These are phyloP conservation scores for Pipa parva DNA, from an alignment of 2,113 vertebrate species.

Conservation along the genomic window DNA sequence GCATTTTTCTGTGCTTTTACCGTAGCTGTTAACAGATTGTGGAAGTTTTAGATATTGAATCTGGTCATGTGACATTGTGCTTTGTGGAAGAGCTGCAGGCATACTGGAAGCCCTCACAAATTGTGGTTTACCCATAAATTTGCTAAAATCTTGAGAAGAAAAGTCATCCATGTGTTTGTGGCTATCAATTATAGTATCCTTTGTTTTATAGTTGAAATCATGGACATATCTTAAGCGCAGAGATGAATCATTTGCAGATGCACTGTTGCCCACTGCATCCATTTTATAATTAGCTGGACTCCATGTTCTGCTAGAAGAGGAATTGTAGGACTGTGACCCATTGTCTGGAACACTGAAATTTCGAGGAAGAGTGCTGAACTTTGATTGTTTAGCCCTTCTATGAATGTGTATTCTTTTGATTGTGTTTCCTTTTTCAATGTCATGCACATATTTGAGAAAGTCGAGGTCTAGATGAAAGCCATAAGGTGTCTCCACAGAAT, in stretches of 20 bases:
- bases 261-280: conserved; percentile 63
- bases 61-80: conserved; percentile 60
- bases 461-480: conserved; percentile 95
- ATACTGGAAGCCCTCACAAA: conserved; percentile 87
- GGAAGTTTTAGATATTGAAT: conserved; percentile 9
- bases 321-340: conserved; percentile 48
- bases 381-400: conserved; percentile 80
- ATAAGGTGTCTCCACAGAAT: conserved; percentile 94
- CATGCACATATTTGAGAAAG: conserved; percentile 96
- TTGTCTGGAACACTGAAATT: conserved; percentile 92
- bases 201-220: conserved; percentile 57
- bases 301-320: conserved; percentile 68
- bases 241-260: conserved; percentile 44
- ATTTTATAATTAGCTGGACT: conserved; percentile 62
- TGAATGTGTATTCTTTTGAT: conserved; percentile 90
- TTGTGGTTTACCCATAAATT: conserved; percentile 72
- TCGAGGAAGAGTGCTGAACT: conserved; percentile 91
- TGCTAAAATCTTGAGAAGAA: conserved; percentile 47
- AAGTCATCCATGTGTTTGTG: conserved; percentile 3
- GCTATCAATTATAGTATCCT: conserved; percentile 42
- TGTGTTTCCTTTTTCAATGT: conserved; percentile 97
- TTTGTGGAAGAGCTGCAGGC: conserved; percentile 75
- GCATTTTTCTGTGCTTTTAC: conserved; percentile 54
- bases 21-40: conserved; percentile 40
- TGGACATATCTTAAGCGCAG: conserved; percentile 40